Conservation (phyloP, 2,888 invertebrate species). For the Maniola hyperantus region DNA sequence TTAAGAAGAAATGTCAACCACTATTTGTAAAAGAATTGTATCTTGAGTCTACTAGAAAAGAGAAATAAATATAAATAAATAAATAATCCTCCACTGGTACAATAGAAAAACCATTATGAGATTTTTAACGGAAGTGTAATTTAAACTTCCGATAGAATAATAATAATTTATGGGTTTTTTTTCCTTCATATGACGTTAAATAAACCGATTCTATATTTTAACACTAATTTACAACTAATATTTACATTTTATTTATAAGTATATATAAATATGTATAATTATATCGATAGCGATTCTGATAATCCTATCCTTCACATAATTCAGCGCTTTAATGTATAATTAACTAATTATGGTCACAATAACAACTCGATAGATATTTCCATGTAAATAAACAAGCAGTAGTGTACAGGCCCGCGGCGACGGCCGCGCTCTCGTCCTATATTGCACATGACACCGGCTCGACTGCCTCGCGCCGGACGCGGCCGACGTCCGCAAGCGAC, state of each 20-base stretch:
- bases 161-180: slow-evolving; percentile 81
- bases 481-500: slow-evolving; percentile 61
- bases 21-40: slow-evolving; percentile 49
- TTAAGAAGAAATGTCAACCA: slow-evolving; percentile 70
- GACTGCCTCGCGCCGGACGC: slow-evolving; percentile 53
- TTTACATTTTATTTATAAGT: slow-evolving; percentile 82
- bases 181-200: slow-evolving; percentile 80
- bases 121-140: slow-evolving; percentile 80
- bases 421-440: slow-evolving; percentile 62
- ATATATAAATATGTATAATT: slow-evolving; percentile 83
- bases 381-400: slow-evolving; percentile 81
- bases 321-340: slow-evolving; percentile 80
- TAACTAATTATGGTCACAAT: slow-evolving; percentile 82
- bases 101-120: slow-evolving; percentile 81
- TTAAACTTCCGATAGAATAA: slow-evolving; percentile 79
- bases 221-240: slow-evolving; percentile 81
- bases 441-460: slow-evolving; percentile 66
- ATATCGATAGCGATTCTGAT: slow-evolving; percentile 77
- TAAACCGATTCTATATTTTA: slow-evolving; percentile 82
- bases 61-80: slow-evolving; percentile 69
- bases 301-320: slow-evolving; percentile 76
- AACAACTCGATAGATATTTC: slow-evolving; percentile 81
- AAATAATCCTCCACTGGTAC: slow-evolving; percentile 80
- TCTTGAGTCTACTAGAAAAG: slow-evolving; percentile 55
- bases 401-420: slow-evolving; percentile 65